These are phyloP conservation scores for Leptatherina wallacei DNA, from an alignment of 2,797 vertebrate species.

Conservation along the genomic window DNA sequence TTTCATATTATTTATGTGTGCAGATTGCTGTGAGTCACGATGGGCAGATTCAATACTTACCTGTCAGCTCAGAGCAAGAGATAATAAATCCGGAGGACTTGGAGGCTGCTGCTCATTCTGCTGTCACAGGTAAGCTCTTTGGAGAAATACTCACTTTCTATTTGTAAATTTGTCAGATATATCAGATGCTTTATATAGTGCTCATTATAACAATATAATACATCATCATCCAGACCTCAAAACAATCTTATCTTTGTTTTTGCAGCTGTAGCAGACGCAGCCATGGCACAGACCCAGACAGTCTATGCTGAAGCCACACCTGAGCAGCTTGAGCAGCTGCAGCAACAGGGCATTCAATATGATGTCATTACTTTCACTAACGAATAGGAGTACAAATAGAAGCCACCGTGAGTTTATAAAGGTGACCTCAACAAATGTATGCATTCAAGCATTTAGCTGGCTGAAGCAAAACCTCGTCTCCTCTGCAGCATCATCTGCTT, in stretches of 20 bases:
- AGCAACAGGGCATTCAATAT: conserved; percentile 92
- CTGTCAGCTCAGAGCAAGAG: conserved; percentile 90
- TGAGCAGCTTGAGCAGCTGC: conserved; percentile 92
- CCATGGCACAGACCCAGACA: conserved; percentile 90
- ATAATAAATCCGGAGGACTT: conserved; percentile 90
- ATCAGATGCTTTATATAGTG: not conserved
- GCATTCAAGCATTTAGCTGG: conserved; percentile 61
- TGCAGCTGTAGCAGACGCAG: conserved; percentile 91
- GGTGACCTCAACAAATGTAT: conserved; percentile 57
- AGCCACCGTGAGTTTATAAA: conserved; percentile 45
- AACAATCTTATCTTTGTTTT: conserved; percentile 27
- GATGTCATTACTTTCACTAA: conserved; percentile 93
- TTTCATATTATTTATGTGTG: conserved; percentile 1
- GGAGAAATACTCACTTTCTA: not conserved
- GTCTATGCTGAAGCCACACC: conserved; percentile 89
- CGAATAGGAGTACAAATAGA: conserved; percentile 65
- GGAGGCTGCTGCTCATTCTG: conserved; percentile 91
- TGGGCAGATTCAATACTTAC: conserved; percentile 94
- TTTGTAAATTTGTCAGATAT: conserved; percentile 3
- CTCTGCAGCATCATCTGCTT: conserved; percentile 23
- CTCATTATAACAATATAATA: too few species aligned
- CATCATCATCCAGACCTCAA: not conserved
- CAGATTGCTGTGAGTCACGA: conserved; percentile 83
- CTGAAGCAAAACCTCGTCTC: conserved; percentile 39
- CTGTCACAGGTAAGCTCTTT: conserved; percentile 87